phyloP scores from a whole-genome alignment of 2,797 vertebrate genomes.

The Erithacus rubecula region DNA sequence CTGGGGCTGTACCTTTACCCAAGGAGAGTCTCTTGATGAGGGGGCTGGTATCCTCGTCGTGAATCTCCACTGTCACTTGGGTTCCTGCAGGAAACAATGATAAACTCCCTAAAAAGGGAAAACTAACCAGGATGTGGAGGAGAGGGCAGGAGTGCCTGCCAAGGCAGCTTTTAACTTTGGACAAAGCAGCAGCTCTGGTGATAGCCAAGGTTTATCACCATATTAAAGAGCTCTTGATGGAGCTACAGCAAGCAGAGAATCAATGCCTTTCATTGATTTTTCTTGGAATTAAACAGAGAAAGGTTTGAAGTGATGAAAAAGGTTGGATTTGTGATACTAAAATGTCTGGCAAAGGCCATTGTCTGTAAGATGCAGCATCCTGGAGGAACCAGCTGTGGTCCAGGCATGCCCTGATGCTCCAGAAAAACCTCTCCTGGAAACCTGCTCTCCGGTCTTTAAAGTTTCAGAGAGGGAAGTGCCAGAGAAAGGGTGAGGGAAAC shows the following conservation, averaged over 20 bases:
- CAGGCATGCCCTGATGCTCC: rapidly evolving
- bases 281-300: background rate
- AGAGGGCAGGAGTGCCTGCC: background rate
- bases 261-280: conserved; percentile 13
- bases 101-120: background rate
- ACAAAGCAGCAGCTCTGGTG: background rate
- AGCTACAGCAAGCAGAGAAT: background rate
- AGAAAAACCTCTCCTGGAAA: background rate
- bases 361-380: background rate
- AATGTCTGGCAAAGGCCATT: background rate
- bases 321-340: background rate
- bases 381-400: background rate
- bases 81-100: conserved; percentile 57
- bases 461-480: background rate
- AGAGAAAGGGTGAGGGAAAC: background rate
- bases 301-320: background rate
- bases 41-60: conserved; percentile 54
- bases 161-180: background rate
- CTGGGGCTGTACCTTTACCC: conserved; percentile 65
- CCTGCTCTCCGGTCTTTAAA: background rate
- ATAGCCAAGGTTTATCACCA: background rate
- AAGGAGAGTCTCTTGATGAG: conserved; percentile 73
- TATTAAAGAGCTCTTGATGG: background rate
- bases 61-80: conserved; percentile 76
- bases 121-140: rapidly evolving